phyloP scores from a whole-genome alignment of 1,140 invertebrate genomes.

The Dendrolimus punctatus region DNA sequence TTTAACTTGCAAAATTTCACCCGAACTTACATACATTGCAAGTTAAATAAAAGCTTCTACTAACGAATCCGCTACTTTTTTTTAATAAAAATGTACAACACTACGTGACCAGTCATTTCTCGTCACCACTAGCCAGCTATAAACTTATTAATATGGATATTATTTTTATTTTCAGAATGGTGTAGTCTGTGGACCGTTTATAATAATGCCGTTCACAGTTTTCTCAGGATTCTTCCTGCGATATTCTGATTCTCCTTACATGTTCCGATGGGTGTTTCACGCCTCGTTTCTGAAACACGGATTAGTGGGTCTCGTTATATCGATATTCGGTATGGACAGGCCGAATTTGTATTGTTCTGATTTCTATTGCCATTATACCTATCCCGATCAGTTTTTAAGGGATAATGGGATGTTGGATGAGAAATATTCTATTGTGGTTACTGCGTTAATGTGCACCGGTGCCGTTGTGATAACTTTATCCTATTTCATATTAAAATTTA shows the following conservation, averaged over 20 bases:
- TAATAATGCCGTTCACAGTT: slow-evolving; percentile 88
- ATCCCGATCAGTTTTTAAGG: slow-evolving; percentile 79
- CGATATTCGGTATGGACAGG: slow-evolving; percentile 79
- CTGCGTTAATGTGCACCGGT: slow-evolving; percentile 75
- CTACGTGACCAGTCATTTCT: too few relatives aligned
- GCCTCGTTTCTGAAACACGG: slow-evolving; percentile 86
- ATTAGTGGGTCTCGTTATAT: slow-evolving; percentile 79
- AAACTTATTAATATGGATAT: slow-evolving; percentile 3
- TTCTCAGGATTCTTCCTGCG: slow-evolving; percentile 94
- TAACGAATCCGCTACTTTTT: too few relatives aligned
- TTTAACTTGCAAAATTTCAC: too few relatives aligned
- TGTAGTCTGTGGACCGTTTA: slow-evolving; percentile 89
- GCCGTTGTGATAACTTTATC: slow-evolving; percentile 76
- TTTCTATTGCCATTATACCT: slow-evolving; percentile 80
- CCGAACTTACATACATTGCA: too few relatives aligned
- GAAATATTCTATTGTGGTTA: slow-evolving; percentile 71
- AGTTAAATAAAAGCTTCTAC: too few relatives aligned
- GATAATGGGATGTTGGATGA: slow-evolving; percentile 83
- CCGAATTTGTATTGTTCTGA: slow-evolving; percentile 76
- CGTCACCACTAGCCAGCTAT: too few relatives aligned
- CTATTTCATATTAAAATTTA: slow-evolving; percentile 78
- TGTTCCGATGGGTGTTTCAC: slow-evolving; percentile 89
- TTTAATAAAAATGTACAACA: too few relatives aligned
- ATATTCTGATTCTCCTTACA: slow-evolving; percentile 84
- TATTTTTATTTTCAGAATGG: slow-evolving; percentile 74